Evolutionary conservation across 2,797 vertebrate species (phyloP).

Genomic region (Erpetoichthys calabaricus): DNA sequence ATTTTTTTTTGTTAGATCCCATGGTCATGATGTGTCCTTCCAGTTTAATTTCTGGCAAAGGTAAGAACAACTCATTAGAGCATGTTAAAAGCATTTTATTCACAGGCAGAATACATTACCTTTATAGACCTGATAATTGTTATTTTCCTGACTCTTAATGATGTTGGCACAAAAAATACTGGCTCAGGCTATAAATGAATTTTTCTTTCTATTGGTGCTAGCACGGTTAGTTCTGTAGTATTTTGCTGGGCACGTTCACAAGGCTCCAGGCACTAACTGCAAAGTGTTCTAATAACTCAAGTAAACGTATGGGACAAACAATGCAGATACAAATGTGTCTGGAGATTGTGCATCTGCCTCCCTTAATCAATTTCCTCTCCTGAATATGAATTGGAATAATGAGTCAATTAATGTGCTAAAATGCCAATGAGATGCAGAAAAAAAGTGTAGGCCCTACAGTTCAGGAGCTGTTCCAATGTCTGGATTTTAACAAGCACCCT

Average conservation of each 20-base stretch:
- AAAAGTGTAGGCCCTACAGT: slow-evolving; percentile 33
- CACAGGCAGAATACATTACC: no score
- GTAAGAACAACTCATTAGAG: no score
- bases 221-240: background rate
- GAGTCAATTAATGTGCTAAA: slow-evolving; percentile 88
- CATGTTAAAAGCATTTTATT: no score
- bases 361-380: slow-evolving; percentile 71
- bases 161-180: no score
- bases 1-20: no score
- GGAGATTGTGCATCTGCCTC: slow-evolving; percentile 73
- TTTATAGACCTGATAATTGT: no score
- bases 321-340: slow-evolving; percentile 42
- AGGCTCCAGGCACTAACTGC: slow-evolving; percentile 28
- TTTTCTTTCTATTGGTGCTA: no score
- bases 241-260: slow-evolving; percentile 14
- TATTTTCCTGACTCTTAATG: no score
- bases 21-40: no score
- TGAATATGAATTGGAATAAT: slow-evolving; percentile 74
- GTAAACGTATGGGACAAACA: slow-evolving; percentile 59
- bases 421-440: slow-evolving; percentile 67
- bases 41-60: no score
- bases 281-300: slow-evolving; percentile 59
- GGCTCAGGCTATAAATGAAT: no score
- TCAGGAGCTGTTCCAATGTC: slow-evolving; percentile 40
- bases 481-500: slow-evolving; percentile 51